Evolutionary conservation across 2,113 vertebrate species (phyloP), one percentile per base, ranked within the genome.

Genomic region (Isurus oxyrinchus): DNA sequence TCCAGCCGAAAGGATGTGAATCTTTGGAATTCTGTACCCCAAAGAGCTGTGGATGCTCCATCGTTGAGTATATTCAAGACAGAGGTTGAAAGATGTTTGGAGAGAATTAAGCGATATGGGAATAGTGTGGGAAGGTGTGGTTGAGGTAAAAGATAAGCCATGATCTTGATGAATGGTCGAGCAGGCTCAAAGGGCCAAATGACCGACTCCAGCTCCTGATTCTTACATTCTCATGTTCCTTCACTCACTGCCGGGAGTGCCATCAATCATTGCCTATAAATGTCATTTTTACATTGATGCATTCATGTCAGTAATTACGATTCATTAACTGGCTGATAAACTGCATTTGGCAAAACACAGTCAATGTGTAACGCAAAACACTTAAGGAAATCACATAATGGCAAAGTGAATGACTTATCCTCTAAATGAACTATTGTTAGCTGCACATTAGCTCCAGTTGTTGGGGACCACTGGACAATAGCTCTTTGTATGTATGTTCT

Each of bases 331-430:
- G 67, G 90, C 67, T 44, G 44, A 49, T 67, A 2, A 40, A 94
- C 91, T 66, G 59, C 35, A 11, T 25, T 67, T 66, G 31, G n/a
- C 61, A 76, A 69, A 72, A 55, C 53, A 55, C 44, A 35, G 44
- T 95, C 67, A 35, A 76, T 55, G 44, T 95, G 66, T 55, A 49
- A 66, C 53, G 27, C 27, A 95, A 94, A 76, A 72, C 94, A 95
- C 94, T 95, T 72, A 23, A 95, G 67, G 66, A 95, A 72, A 95
- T 95, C 66, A 95, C 66, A 72, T 69, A 95, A 69, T 72, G 94
- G 49, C 49, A 55, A 76, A 31, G 21, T 55, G 67, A 72, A 95
- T 72, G 94, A 72, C 66, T 95, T 72, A 35, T n/a, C 94, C 94
- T 69, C 27, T 72, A 69, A 95, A 55, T 72, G 94, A 72, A 95